Conservation (phyloP, 2,888 invertebrate species). For the Himalopsyche kuldschensis region DNA sequence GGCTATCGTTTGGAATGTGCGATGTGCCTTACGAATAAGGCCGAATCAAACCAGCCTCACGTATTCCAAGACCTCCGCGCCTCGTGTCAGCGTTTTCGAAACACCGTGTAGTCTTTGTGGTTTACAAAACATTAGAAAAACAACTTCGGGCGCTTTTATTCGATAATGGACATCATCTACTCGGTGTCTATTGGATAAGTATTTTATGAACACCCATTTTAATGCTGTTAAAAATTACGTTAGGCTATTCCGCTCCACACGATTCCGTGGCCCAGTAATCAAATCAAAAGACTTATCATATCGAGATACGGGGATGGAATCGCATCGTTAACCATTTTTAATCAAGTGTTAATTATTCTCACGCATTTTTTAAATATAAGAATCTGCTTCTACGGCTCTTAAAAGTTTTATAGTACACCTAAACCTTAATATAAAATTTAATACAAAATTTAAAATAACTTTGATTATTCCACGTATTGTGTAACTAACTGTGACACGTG, state of each 20-base stretch:
- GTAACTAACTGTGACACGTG: too few species aligned
- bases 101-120: background rate
- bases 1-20: background rate
- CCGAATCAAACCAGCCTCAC: background rate
- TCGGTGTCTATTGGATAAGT: background rate
- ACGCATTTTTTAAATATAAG: too few species aligned
- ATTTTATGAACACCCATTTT: background rate
- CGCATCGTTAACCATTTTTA: too few species aligned
- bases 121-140: conserved; percentile 2
- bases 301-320: background rate
- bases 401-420: too few species aligned
- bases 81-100: background rate
- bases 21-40: background rate
- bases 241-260: background rate
- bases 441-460: too few species aligned
- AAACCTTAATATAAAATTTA: too few species aligned
- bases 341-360: too few species aligned
- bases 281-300: background rate
- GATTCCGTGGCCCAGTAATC: background rate
- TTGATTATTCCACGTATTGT: too few species aligned
- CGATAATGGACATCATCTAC: background rate
- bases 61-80: background rate
- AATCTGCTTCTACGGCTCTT: too few species aligned
- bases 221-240: background rate
- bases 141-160: conserved; percentile 3